Base-by-base conservation (phyloP, 2,888 invertebrate genomes). In the Phengaris alcon region DNA sequence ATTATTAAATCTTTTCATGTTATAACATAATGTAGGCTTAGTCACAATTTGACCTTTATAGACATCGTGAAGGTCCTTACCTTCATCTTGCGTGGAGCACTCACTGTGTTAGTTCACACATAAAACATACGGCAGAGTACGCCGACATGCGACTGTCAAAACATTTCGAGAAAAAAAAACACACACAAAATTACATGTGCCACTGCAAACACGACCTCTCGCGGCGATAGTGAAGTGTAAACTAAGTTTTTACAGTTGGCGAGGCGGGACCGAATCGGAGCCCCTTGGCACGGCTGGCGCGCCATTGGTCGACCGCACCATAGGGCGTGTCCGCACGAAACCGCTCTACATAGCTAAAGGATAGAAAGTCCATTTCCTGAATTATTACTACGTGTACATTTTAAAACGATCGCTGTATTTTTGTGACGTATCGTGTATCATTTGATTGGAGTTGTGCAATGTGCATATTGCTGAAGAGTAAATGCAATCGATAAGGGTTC, bases 51-150 rank as follows among this genome's bases (percentile, higher is more conserved):
- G 12, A 64, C 12, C 64, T 44, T 64, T 44, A 7, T 52, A 52
- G 52, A 64, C 44, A 64, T 12, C 7, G 12, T 44, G 4, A 59
- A 57, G 15, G 12, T 44, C 2, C 75, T 85, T 80, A 90, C 91
- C 91, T 91, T 91, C 91, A 91, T 91, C 82, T 91, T 87, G 88
- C 87, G 79, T 64, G 75, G 52, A 68, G 68, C 55, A 55, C 55
- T 72, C 74, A 70, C 81, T 81, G 82, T 77, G 84, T 79, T 78
- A 78, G 77, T 80, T 80, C 77, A 81, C 83, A 84, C 84, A 86
- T 82, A 84, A 85, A 87, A 82, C 82, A 79, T 81, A 82, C 82
- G 84, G 80, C 74, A 77, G 74, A 77, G 76, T 76, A 76, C 74
- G 79, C 77, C 81, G 77, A 80, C 83, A 84, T 82, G 80, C 80